Evolutionary conservation across 2,797 vertebrate genomes (phyloP).

Genomic region (Rhyacichthys aspro): DNA sequence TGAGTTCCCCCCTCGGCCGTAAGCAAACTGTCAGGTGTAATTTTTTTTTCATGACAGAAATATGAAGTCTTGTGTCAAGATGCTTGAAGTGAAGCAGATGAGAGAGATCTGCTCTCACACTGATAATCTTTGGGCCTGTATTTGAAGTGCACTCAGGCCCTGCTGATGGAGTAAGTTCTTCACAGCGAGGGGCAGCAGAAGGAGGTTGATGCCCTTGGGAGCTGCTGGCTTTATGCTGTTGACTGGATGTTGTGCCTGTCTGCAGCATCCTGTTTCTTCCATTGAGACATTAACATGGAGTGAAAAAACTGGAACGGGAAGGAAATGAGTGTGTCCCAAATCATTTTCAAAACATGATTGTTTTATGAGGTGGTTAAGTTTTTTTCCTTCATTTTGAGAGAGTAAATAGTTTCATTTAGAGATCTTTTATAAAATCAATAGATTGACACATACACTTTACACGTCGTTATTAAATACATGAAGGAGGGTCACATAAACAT

Average conservation of each 20-base stretch:
- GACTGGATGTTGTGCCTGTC: slow-evolving; percentile 31
- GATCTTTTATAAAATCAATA: no score
- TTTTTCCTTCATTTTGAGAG: no score
- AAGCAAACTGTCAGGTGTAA: slow-evolving; percentile 65
- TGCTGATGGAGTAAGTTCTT: slow-evolving; percentile 64
- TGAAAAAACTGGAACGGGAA: neutral
- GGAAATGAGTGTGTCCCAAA: no score
- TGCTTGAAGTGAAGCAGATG: slow-evolving; percentile 58
- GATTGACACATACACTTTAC: no score
- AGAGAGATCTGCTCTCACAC: slow-evolving; percentile 53
- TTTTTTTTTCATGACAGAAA: slow-evolving; percentile 57
- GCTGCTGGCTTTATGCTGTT: slow-evolving; percentile 35
- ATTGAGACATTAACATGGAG: slow-evolving; percentile 22
- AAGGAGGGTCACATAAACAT: no score
- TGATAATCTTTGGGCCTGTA: slow-evolving; percentile 58
- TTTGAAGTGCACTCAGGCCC: slow-evolving; percentile 66
- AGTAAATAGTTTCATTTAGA: no score
- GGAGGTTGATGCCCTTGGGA: slow-evolving; percentile 50
- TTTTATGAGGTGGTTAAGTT: no score
- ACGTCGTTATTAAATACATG: no score
- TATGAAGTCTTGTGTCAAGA: slow-evolving; percentile 65
- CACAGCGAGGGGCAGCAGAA: slow-evolving; percentile 35
- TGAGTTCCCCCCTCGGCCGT: slow-evolving; percentile 30
- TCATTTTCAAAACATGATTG: no score
- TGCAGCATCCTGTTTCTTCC: slow-evolving; percentile 18